These are phyloP conservation scores for Coilia nasus DNA, from an alignment of 2,797 vertebrate species.

Conservation along the genomic window DNA sequence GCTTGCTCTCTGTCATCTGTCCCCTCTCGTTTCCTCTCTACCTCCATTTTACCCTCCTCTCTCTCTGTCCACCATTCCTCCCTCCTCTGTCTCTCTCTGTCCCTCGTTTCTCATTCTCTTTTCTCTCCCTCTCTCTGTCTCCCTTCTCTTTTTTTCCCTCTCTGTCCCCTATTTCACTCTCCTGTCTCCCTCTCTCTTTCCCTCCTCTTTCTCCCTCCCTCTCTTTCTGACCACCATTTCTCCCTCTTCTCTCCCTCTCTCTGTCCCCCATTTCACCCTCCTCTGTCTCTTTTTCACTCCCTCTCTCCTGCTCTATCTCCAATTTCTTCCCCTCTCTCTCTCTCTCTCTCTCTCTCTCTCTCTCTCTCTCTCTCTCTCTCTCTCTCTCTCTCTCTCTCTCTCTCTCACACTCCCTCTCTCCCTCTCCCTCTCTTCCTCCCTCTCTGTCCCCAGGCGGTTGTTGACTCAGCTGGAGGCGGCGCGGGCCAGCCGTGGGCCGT, in stretches of 20 bases:
- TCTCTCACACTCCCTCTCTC: background rate
- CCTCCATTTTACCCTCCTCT: too few species aligned
- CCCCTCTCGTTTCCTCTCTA: background rate
- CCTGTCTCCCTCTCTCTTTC: background rate
- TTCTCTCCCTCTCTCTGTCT: background rate
- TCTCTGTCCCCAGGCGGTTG: slow-evolving; percentile 76
- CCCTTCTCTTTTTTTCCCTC: background rate
- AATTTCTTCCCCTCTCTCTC: too few species aligned
- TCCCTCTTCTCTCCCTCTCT: background rate
- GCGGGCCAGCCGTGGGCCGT: slow-evolving; percentile 71
- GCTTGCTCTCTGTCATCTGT: too few species aligned
- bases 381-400: background rate
- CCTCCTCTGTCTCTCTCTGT: background rate
- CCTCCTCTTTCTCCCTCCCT: background rate
- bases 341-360: background rate
- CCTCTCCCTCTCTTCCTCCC: background rate
- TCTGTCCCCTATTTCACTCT: background rate
- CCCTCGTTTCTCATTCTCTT: background rate
- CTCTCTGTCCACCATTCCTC: background rate
- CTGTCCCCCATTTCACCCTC: background rate
- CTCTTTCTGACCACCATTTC: background rate
- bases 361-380: background rate
- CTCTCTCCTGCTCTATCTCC: background rate
- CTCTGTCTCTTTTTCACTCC: background rate
- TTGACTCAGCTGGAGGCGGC: slow-evolving; percentile 89